Percentiles rank a stretch among this genome's conserved stretches.
Evolutionary conservation across 1,140 invertebrate genomes (phyloP).

Genomic region (Drosophila kepulauana): DNA sequence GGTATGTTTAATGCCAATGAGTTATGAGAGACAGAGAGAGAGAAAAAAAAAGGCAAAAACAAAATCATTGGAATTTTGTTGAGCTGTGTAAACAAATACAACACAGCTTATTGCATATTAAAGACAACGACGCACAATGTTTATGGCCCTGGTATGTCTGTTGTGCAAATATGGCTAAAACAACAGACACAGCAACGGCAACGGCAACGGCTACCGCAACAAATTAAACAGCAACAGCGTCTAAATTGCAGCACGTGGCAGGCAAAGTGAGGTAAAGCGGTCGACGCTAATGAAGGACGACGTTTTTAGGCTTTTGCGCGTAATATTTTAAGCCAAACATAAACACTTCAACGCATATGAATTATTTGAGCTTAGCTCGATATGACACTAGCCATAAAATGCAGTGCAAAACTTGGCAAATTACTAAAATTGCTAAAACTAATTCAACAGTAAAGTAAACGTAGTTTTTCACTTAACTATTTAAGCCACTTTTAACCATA

Average conservation of each 20-base stretch:
- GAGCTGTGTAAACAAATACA: slow-evolving; percentile 47
- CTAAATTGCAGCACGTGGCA: slow-evolving; percentile 20
- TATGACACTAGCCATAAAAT: background rate
- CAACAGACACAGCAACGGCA: slow-evolving; percentile 7
- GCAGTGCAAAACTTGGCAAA: background rate
- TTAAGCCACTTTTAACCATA: too few relatives aligned
- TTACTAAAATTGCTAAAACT: too few relatives aligned
- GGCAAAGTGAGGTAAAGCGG: too few relatives aligned
- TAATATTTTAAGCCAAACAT: background rate
- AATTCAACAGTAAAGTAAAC: too few relatives aligned
- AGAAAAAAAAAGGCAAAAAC: too few relatives aligned
- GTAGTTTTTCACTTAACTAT: too few relatives aligned
- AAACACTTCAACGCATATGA: background rate
- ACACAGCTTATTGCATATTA: slow-evolving; percentile 49
- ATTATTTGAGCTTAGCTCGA: background rate
- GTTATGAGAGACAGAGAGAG: slow-evolving; percentile 25
- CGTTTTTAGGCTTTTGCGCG: background rate
- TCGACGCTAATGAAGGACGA: slow-evolving; percentile 20
- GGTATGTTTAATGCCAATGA: slow-evolving; percentile 27
- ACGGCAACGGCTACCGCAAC: background rate
- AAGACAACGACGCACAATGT: slow-evolving; percentile 34
- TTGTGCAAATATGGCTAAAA: slow-evolving; percentile 45
- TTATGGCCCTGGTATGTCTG: slow-evolving; percentile 35
- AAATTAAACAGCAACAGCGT: background rate
- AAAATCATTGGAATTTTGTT: slow-evolving; percentile 46